phyloP scores from a whole-genome alignment of 2,888 invertebrate species.

The Phania funesta region DNA sequence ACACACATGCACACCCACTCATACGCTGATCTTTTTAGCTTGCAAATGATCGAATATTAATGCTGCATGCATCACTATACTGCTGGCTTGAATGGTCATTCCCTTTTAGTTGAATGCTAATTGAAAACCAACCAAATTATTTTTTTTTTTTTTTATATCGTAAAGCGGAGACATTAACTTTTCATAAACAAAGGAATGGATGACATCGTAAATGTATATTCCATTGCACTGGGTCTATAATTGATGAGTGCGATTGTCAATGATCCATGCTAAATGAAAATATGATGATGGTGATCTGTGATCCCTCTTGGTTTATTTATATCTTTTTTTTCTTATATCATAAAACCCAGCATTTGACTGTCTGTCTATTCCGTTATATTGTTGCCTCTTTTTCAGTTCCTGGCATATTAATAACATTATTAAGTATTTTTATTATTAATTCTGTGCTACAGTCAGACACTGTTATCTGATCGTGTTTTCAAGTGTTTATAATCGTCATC shows the following conservation, averaged over 20 bases:
- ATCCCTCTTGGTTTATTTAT: conserved; percentile 55
- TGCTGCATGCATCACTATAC: conserved; percentile 24
- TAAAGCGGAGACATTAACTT: conserved; percentile 36
- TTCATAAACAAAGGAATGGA: conserved; percentile 38
- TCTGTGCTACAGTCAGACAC: conserved; percentile 31
- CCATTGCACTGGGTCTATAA: conserved; percentile 48
- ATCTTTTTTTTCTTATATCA: conserved; percentile 4
- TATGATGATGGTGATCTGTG: conserved; percentile 65
- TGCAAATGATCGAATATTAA: conserved; percentile 40
- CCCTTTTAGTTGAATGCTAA: conserved; percentile 57
- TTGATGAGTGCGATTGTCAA: conserved; percentile 67
- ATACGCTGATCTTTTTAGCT: neutral
- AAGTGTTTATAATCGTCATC: conserved; percentile 65
- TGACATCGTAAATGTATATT: conserved; percentile 54
- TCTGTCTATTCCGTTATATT: neutral
- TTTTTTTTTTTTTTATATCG: conserved; percentile 7
- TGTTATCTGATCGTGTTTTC: conserved; percentile 40
- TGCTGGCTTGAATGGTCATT: conserved; percentile 39
- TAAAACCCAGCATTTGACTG: neutral
- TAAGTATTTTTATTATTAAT: conserved; percentile 58
- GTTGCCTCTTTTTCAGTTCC: neutral
- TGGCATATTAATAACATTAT: conserved; percentile 62
- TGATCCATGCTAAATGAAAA: conserved; percentile 67
- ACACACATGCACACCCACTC: neutral
- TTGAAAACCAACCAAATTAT: conserved; percentile 60